Base-by-base conservation (phyloP, 2,888 invertebrate species). In the Tinea pellionella region DNA sequence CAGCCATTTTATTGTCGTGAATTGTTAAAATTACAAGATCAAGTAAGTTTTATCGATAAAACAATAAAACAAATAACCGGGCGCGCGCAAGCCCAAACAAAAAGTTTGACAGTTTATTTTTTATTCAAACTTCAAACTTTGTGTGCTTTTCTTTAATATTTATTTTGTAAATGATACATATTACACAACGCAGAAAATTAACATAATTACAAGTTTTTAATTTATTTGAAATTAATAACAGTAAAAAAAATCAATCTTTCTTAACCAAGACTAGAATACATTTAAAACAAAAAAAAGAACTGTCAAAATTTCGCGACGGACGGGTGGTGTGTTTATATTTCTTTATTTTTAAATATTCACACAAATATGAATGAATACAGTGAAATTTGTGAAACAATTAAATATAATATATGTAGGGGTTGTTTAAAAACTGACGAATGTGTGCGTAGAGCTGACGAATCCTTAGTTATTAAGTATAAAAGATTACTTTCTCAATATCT, bases 381-480 rank as follows among this genome's bases (percentile, higher is more conserved):
- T 60, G 61, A 60, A 60, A 62, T 62, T 47, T 60, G 60, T n/a
- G 58, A 7, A 12, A 60, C 62, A 13, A 60, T 61, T 59, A 62
- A 62, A 29, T 60, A 32, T 47, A 57, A 29, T 62, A 62, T 24
- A 60, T 61, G 41, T 61, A 13, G 71, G 9, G 67, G 69, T 16
- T 81, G 80, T 59, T 66, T 80, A 0, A 66, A 62, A 63, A 64
- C 63, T 6, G 64, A 65, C 2, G 65, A 70, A 51, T 62, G 66
- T 18, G 61, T 77, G 1, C 65, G 9, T 2, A 57, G 29, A 57
- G 32, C 32, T n/a, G 32, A 57, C 13, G 32, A 63, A 59, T 62
- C 68, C 2, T 74, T 80, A 72, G 66, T 68, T 8, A 4, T 41
- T 30, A 65, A 68, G 0, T 72, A 74, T 61, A 65, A 69, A 62